Evolutionary conservation across 2,797 vertebrate species (phyloP).

Genomic region (Novumbra hubbsi): DNA sequence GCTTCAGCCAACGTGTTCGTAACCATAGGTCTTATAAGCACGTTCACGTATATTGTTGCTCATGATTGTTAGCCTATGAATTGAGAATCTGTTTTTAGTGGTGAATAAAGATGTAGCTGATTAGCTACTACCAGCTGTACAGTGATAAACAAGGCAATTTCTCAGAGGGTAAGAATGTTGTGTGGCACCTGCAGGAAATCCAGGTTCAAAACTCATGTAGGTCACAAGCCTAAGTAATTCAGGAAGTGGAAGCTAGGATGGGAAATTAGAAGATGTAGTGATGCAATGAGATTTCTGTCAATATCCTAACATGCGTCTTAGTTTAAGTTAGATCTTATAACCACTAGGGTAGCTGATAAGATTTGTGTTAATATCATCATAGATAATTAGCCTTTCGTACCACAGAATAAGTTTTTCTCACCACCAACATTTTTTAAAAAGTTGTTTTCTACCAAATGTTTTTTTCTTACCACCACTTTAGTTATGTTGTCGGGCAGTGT

Average conservation of each 20-base stretch:
- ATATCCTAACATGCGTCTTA: not conserved
- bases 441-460: not conserved
- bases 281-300: not conserved
- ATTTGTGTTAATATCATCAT: too few species aligned
- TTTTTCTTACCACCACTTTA: constrained; percentile 79
- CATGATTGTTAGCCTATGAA: not conserved
- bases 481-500: constrained; percentile 80
- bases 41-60: not conserved
- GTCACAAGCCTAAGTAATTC: not conserved
- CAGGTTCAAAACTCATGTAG: not conserved
- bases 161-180: not conserved
- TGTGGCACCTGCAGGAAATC: not conserved
- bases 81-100: not conserved
- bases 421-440: too few species aligned
- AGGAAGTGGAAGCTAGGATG: not conserved
- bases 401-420: too few species aligned
- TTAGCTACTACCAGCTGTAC: not conserved
- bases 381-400: too few species aligned
- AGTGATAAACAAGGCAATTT: not conserved
- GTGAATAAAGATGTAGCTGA: not conserved
- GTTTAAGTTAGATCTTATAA: not conserved
- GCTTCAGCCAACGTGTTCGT: not conserved
- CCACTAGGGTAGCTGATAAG: not conserved
- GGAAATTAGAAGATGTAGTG: not conserved
- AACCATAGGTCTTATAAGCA: not conserved